Percentiles rank a stretch among this genome's conserved stretches.
phyloP scores from a whole-genome alignment of 2,888 invertebrate genomes.

The Tachystola acroxantha region DNA sequence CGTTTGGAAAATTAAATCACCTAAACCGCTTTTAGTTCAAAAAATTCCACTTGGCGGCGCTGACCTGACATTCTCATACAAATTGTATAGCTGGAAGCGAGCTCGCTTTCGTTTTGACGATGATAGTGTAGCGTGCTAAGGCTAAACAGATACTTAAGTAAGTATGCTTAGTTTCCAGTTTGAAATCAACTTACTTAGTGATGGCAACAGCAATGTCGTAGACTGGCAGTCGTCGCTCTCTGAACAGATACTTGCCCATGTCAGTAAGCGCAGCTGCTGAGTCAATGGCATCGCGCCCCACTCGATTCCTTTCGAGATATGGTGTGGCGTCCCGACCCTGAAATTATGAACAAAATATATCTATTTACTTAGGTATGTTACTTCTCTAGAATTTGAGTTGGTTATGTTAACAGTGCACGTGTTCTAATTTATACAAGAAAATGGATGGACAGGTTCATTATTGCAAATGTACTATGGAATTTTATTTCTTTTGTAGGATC shows the following conservation, averaged over 20 bases:
- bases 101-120: no score
- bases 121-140: no score
- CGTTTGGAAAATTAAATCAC: no score
- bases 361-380: slow-evolving; percentile 1
- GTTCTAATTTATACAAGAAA: slow-evolving; percentile 54
- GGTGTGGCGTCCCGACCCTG: slow-evolving; percentile 97
- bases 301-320: slow-evolving; percentile 94
- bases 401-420: slow-evolving; percentile 44
- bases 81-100: no score
- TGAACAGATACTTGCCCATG: slow-evolving; percentile 98
- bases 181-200: slow-evolving; percentile 87
- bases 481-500: no score
- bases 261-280: slow-evolving; percentile 96
- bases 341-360: slow-evolving; percentile 6
- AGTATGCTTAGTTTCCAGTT: no score
- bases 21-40: no score
- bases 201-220: slow-evolving; percentile 97
- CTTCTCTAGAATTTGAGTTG: slow-evolving; percentile 22
- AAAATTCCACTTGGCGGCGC: no score
- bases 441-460: no score
- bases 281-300: slow-evolving; percentile 95
- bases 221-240: slow-evolving; percentile 94
- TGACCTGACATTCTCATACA: no score
- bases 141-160: no score
- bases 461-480: no score